Evolutionary conservation across 1,140 invertebrate species (phyloP).

Genomic region (Parapsyche elsis): DNA sequence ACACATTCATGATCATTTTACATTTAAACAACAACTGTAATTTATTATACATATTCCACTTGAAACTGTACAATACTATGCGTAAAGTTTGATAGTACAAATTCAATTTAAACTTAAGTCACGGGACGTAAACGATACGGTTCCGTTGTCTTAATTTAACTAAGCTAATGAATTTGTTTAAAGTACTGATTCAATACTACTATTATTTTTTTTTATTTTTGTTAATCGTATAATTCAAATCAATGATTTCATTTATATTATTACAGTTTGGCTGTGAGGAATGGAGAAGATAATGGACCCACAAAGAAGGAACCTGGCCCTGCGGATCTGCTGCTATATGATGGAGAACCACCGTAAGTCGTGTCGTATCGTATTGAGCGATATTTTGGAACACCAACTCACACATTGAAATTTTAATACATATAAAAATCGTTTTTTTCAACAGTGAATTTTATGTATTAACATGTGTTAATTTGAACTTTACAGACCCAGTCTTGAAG

Average conservation of each 20-base stretch:
- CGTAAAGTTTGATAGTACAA: too few species aligned
- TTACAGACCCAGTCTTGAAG: constrained; percentile 88
- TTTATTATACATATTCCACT: too few species aligned
- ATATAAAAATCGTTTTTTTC: neutral
- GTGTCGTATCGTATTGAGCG: constrained; percentile 59
- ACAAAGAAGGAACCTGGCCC: constrained; percentile 72
- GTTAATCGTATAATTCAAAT: too few species aligned
- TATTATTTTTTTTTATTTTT: too few species aligned
- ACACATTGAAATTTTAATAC: neutral
- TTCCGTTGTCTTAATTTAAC: too few species aligned
- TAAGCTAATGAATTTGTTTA: too few species aligned
- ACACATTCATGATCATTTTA: neutral
- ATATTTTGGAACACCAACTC: constrained; percentile 9
- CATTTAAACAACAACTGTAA: neutral
- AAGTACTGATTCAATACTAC: too few species aligned
- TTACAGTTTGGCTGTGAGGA: constrained; percentile 73
- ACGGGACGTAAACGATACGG: too few species aligned
- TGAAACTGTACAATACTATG: too few species aligned
- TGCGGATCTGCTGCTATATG: constrained; percentile 69
- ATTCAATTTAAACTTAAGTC: too few species aligned
- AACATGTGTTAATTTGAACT: constrained; percentile 24
- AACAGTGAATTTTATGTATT: neutral
- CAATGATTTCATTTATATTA: too few species aligned
- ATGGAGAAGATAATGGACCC: constrained; percentile 72
- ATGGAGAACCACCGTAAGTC: constrained; percentile 75